Percentiles rank a stretch among this genome's conserved stretches.
Conservation (phyloP, 1,140 invertebrate species). For the Hypsibius dujardini region DNA sequence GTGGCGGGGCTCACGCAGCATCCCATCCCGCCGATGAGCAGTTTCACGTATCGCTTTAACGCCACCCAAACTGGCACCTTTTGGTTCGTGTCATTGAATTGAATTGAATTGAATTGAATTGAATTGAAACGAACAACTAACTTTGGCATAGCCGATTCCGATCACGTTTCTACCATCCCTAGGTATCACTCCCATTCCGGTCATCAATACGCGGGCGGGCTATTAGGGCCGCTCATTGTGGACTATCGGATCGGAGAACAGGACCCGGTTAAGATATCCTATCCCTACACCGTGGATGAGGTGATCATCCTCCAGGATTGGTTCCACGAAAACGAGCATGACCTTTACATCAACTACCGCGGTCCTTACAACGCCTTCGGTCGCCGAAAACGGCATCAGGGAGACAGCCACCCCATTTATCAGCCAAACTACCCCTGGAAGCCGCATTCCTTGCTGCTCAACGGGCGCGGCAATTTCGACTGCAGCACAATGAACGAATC, state of each 20-base stretch:
- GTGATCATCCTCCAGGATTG: constrained; percentile 12
- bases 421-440: constrained; percentile 5
- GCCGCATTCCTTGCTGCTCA: neutral
- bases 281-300: neutral
- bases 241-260: neutral
- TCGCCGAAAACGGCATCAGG: neutral
- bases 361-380: constrained; percentile 8
- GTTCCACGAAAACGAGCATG: neutral
- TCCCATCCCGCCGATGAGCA: constrained; percentile 22
- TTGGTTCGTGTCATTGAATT: constrained; percentile 23
- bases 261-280: neutral
- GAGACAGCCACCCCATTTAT: neutral
- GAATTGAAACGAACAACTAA: too few species aligned
- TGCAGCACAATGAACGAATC: neutral
- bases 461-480: constrained; percentile 15
- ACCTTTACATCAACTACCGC: neutral
- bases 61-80: constrained; percentile 27
- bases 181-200: constrained; percentile 27
- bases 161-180: too few species aligned
- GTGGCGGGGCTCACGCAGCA: constrained; percentile 23
- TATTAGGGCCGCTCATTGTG: neutral
- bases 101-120: too few species aligned
- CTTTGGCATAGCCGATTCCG: too few species aligned
- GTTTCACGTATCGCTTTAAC: constrained; percentile 25
- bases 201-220: neutral